Evolutionary conservation across 2,888 invertebrate genomes (phyloP).

Genomic region (Cacoxenus indagator): DNA sequence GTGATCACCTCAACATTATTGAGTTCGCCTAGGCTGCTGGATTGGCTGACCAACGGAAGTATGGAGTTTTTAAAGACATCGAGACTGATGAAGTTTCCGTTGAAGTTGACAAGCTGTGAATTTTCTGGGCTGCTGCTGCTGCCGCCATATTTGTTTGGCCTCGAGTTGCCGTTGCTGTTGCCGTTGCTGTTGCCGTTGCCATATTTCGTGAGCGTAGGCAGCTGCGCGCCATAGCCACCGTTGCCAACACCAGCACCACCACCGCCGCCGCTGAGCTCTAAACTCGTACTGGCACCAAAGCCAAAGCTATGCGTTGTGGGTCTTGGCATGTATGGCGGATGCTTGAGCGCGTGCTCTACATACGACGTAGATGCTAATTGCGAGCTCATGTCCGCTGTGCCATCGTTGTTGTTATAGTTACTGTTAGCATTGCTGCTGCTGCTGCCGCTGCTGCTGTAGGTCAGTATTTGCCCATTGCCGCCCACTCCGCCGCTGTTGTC

Average conservation of each 20-base stretch:
- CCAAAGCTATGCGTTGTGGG: constrained; percentile 41
- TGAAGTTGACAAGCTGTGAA: constrained; percentile 62
- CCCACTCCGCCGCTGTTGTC: constrained; percentile 27
- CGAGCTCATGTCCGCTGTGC: constrained; percentile 41
- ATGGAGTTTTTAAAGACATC: constrained; percentile 67
- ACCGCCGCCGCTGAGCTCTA: constrained; percentile 44
- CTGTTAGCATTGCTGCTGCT: constrained; percentile 17
- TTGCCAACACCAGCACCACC: not conserved
- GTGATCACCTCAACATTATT: constrained; percentile 68
- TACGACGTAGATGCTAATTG: constrained; percentile 51
- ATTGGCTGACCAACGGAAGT: constrained; percentile 56
- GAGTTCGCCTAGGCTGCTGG: constrained; percentile 43
- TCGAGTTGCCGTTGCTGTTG: constrained; percentile 16
- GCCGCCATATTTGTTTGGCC: too few relatives aligned
- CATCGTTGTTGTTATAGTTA: constrained; percentile 27
- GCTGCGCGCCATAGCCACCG: constrained; percentile 17
- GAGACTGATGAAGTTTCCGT: constrained; percentile 64
- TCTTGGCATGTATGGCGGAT: constrained; percentile 45
- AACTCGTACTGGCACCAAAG: constrained; percentile 36
- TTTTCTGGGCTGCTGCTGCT: constrained; percentile 30
- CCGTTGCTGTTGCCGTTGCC: constrained; percentile 14
- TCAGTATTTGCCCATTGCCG: constrained; percentile 40
- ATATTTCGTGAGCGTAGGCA: constrained; percentile 1
- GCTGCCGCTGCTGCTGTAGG: constrained; percentile 47
- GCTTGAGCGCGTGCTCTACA: constrained; percentile 44